Percentiles rank a stretch among this genome's conserved stretches.
Conservation (phyloP, 2,888 invertebrate species). For the Dromius quadrimaculatus region DNA sequence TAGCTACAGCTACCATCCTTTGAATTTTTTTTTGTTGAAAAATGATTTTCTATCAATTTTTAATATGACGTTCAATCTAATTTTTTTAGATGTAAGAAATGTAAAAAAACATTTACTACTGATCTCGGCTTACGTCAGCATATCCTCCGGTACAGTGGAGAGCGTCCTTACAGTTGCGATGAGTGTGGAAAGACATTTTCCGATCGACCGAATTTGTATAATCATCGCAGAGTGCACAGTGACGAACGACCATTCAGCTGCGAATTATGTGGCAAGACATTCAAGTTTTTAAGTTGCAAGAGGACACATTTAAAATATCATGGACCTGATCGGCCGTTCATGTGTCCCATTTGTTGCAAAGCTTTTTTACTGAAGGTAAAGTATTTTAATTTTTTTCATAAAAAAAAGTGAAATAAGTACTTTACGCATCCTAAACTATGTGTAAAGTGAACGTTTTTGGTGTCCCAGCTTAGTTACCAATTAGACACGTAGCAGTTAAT, state of each 20-base stretch:
- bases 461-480: too few relatives aligned
- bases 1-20: too few relatives aligned
- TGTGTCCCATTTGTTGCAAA: constrained; percentile 36
- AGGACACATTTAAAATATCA: constrained; percentile 43
- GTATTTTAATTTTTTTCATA: too few relatives aligned
- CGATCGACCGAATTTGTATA: constrained; percentile 40
- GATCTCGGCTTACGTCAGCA: constrained; percentile 32
- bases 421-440: too few relatives aligned
- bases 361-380: constrained; percentile 32
- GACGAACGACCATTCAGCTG: constrained; percentile 32
- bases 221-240: constrained; percentile 29
- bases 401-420: too few relatives aligned
- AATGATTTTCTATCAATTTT: too few relatives aligned
- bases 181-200: constrained; percentile 24
- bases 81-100: constrained; percentile 20
- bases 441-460: background rate
- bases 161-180: constrained; percentile 26
- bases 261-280: constrained; percentile 39
- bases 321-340: constrained; percentile 24
- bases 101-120: constrained; percentile 34
- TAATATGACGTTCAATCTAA: too few relatives aligned
- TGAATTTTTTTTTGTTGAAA: too few relatives aligned
- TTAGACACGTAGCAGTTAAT: too few relatives aligned
- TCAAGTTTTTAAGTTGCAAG: constrained; percentile 33
- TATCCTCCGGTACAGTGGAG: constrained; percentile 31